These are phyloP conservation scores for Strix uralensis DNA, from an alignment of 2,113 vertebrate genomes.

Conservation along the genomic window DNA sequence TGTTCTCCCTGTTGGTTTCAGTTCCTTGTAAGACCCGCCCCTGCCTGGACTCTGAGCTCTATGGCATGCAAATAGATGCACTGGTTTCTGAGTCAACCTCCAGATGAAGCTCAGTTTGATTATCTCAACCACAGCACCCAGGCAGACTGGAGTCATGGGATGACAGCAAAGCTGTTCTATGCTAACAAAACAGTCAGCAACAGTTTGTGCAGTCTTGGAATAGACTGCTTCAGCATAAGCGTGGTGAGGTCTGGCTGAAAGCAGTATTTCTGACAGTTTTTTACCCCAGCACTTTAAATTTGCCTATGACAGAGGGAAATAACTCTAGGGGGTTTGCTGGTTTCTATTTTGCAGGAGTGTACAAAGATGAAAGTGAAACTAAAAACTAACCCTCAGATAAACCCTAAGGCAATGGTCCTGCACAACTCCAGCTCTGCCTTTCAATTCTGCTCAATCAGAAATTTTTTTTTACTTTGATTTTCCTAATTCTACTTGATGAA, in stretches of 20 bases:
- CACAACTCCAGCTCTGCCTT: background rate
- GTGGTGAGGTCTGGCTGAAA: background rate
- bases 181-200: background rate
- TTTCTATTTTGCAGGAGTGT: background rate
- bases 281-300: background rate
- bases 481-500: background rate
- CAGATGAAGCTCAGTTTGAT: background rate
- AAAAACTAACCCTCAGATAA: background rate
- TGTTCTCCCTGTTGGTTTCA: background rate
- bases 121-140: background rate
- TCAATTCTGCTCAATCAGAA: background rate
- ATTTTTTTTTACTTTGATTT: background rate
- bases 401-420: background rate
- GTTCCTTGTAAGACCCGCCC: background rate
- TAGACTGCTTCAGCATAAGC: background rate
- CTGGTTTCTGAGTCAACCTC: background rate
- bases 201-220: background rate
- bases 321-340: background rate
- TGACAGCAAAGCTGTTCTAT: background rate
- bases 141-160: background rate
- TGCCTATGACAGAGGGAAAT: background rate
- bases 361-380: background rate
- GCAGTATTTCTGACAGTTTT: background rate
- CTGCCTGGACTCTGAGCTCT: background rate
- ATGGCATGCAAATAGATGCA: rapidly evolving